Evolutionary conservation across 1,140 invertebrate species (phyloP).

Genomic region (Matsumurasca onukii): DNA sequence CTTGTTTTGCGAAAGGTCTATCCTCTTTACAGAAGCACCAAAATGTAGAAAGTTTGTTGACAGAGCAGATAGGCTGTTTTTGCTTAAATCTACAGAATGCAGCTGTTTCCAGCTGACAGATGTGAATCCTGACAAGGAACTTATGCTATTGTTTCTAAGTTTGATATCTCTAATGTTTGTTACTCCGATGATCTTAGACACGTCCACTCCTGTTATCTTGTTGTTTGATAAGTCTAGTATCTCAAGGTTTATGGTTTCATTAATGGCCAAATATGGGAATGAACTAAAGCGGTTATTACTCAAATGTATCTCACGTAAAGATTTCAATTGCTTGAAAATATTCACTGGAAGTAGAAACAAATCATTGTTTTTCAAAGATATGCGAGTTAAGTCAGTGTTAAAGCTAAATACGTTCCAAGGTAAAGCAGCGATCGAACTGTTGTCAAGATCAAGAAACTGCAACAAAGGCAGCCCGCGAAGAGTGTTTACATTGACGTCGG

Average conservation of each 20-base stretch:
- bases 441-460: conserved; percentile 67
- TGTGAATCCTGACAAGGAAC: conserved; percentile 73
- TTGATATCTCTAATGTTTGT: conserved; percentile 71
- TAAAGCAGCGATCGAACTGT: conserved; percentile 63
- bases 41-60: conserved; percentile 79
- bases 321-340: conserved; percentile 66
- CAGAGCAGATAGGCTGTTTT: conserved; percentile 71
- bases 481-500: conserved; percentile 61
- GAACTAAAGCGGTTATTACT: conserved; percentile 69
- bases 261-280: conserved; percentile 74
- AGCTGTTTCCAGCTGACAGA: conserved; percentile 70
- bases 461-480: conserved; percentile 73
- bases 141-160: conserved; percentile 72
- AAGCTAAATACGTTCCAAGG: conserved; percentile 69
- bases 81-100: conserved; percentile 69
- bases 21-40: conserved; percentile 60
- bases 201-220: conserved; percentile 67
- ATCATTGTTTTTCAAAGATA: conserved; percentile 71
- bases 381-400: conserved; percentile 68
- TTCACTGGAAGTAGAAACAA: conserved; percentile 63
- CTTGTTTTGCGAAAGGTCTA: conserved; percentile 79
- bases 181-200: conserved; percentile 71
- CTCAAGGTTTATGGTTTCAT: conserved; percentile 70
- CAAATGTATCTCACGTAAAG: conserved; percentile 72
- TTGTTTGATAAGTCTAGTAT: conserved; percentile 62